Conservation (phyloP, 2,113 vertebrate species). For the Pristiophorus japonicus region DNA sequence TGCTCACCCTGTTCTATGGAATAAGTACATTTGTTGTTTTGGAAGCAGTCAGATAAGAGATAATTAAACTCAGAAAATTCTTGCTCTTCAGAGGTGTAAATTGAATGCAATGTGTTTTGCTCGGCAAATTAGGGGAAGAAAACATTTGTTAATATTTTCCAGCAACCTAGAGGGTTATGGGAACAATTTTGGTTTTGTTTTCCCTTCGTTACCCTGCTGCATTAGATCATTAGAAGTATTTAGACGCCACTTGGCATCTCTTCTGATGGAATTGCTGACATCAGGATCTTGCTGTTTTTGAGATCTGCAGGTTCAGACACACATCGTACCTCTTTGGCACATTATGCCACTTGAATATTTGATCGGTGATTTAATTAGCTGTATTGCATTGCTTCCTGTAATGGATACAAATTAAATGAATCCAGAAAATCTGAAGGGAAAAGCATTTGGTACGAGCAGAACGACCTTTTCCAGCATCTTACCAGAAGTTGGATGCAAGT, state of each 20-base stretch:
- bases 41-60: neutral
- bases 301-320: neutral
- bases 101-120: neutral
- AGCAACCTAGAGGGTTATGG: neutral
- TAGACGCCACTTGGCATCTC: neutral
- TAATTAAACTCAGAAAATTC: neutral
- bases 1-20: neutral
- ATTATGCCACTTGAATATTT: neutral
- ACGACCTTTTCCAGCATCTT: too few species aligned
- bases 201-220: neutral
- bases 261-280: neutral
- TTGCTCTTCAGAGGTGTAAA: neutral
- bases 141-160: neutral
- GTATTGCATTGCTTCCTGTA: too few species aligned
- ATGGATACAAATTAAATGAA: too few species aligned
- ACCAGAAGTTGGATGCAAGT: too few species aligned
- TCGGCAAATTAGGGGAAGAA: neutral
- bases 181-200: neutral
- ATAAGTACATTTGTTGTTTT: neutral
- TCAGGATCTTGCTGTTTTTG: neutral
- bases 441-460: too few species aligned
- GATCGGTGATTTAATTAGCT: neutral
- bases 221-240: too few species aligned
- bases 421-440: too few species aligned
- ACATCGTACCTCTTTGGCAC: neutral